Conservation (phyloP, 2,888 invertebrate species). For the Endomychus coccineus region DNA sequence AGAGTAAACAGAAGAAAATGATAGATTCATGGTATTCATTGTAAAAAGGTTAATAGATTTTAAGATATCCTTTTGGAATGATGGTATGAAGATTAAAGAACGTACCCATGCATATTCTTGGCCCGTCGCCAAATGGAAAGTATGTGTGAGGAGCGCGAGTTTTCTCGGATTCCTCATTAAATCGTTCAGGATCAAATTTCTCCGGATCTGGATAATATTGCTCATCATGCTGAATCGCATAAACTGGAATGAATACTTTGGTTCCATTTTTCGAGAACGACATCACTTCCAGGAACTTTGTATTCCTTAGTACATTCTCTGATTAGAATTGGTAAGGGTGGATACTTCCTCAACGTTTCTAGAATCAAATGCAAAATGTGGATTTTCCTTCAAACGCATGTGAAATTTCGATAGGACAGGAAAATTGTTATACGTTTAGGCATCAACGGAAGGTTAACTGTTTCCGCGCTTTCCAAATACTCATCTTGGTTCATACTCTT, state of each 20-base stretch:
- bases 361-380: constrained; percentile 14
- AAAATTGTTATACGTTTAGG: too few relatives aligned
- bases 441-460: too few relatives aligned
- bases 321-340: constrained; percentile 28
- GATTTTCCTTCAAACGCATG: not conserved
- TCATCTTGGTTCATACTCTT: too few relatives aligned
- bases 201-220: constrained; percentile 32
- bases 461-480: too few relatives aligned
- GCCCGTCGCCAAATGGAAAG: constrained; percentile 24
- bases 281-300: constrained; percentile 29
- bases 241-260: constrained; percentile 26
- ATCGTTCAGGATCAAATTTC: constrained; percentile 24
- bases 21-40: too few relatives aligned
- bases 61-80: too few relatives aligned
- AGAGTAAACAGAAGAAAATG: too few relatives aligned
- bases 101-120: constrained; percentile 26
- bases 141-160: constrained; percentile 16
- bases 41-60: too few relatives aligned
- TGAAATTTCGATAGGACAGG: too few relatives aligned
- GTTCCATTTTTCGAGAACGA: constrained; percentile 34
- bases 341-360: constrained; percentile 38
- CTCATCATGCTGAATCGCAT: constrained; percentile 34
- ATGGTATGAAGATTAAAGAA: too few relatives aligned
- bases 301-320: constrained; percentile 28
- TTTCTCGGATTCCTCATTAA: constrained; percentile 22